Evolutionary conservation across 2,888 invertebrate species (phyloP).

Genomic region (Metacarcinus magister): DNA sequence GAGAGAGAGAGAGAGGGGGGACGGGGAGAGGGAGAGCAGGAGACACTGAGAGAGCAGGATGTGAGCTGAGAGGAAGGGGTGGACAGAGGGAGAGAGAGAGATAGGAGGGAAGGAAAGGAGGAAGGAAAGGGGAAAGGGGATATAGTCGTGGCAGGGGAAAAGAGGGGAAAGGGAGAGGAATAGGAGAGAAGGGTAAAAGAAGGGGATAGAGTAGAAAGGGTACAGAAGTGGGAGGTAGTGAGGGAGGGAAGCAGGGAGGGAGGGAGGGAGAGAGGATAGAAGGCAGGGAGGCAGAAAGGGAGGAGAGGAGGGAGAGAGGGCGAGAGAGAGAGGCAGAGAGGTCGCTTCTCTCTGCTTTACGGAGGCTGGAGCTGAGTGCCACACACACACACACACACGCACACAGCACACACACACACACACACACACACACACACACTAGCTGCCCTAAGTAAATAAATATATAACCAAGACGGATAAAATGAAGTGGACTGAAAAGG

Average conservation of each 20-base stretch:
- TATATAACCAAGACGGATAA: background rate
- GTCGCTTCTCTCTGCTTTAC: conserved; percentile 21
- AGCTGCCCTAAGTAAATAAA: background rate
- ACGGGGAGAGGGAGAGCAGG: background rate
- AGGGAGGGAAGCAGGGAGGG: background rate
- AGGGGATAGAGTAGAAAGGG: background rate
- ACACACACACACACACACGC: conserved; percentile 35
- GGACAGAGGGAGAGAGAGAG: conserved; percentile 17
- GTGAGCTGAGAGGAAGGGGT: background rate
- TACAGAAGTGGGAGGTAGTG: background rate
- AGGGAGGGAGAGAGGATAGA: background rate
- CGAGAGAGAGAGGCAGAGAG: background rate
- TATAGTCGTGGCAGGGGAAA: background rate
- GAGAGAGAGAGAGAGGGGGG: background rate
- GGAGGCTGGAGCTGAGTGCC: background rate
- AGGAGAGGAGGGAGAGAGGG: background rate
- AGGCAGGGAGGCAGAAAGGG: background rate
- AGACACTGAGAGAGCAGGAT: background rate
- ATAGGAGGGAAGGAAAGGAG: background rate
- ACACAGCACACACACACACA: conserved; percentile 42
- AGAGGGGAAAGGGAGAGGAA: background rate
- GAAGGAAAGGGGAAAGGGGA: background rate
- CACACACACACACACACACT: conserved; percentile 1
- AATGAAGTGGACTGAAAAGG: background rate
- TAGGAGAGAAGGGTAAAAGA: background rate